A percentile compares a stretch with the other conserved stretches of the same genome.
Conservation (phyloP, 2,888 invertebrate species). For the Amphipoea oculea region DNA sequence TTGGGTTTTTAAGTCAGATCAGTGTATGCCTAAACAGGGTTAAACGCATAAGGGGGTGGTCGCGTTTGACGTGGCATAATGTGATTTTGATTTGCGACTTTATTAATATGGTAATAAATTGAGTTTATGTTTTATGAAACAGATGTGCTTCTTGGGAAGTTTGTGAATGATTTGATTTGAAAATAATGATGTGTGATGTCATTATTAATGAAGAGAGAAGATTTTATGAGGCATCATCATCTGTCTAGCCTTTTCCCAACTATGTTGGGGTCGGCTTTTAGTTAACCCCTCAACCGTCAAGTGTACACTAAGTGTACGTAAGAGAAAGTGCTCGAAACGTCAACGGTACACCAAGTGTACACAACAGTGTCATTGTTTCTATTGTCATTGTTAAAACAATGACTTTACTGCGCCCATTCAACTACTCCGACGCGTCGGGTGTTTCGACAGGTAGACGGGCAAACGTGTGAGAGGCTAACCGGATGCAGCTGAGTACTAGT, state of each 20-base stretch:
- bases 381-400: too few relatives aligned
- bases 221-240: background rate
- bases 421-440: too few relatives aligned
- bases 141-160: conserved; percentile 52
- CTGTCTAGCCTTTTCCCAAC: background rate
- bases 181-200: conserved; percentile 34
- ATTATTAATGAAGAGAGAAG: background rate
- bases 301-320: too few relatives aligned
- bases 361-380: too few relatives aligned
- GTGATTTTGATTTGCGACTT: conserved; percentile 70
- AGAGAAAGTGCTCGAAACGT: too few relatives aligned
- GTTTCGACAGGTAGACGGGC: too few relatives aligned
- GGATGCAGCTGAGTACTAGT: background rate
- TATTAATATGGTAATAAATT: conserved; percentile 71
- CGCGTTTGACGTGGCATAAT: conserved; percentile 64
- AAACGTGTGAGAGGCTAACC: background rate
- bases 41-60: conserved; percentile 67
- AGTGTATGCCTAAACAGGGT: conserved; percentile 71
- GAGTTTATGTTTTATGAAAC: conserved; percentile 52
- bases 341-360: too few relatives aligned
- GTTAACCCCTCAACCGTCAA: background rate
- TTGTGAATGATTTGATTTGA: conserved; percentile 46
- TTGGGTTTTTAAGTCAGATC: conserved; percentile 69
- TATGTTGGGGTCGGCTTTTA: background rate
- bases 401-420: too few relatives aligned